A percentile compares a stretch with the other conserved stretches of the same genome.
Conservation (phyloP, 30 jellyfish, hydroid and myxozoan species). For the Morbakka virulenta region DNA sequence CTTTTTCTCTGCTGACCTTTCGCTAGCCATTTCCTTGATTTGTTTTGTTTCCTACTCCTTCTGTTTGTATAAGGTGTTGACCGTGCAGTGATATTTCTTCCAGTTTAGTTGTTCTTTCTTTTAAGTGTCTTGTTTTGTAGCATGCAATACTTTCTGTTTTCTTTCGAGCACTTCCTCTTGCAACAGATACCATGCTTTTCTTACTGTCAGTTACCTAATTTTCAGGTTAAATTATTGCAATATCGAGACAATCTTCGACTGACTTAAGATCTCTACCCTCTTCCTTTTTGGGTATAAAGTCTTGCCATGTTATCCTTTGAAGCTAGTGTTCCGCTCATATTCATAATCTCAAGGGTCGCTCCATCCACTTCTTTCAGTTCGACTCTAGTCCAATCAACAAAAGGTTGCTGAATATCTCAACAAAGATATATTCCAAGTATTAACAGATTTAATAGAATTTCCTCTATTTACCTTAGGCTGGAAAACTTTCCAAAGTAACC, state of each 20-base stretch:
- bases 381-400: not conserved
- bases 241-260: no score
- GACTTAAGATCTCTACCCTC: no score
- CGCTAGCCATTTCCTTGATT: not conserved
- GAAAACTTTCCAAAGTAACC: not conserved
- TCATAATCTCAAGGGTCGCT: not conserved
- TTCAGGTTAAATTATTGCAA: no score
- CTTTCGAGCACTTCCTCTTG: constrained; percentile 5
- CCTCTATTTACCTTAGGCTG: constrained; percentile 15
- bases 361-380: constrained; percentile 12
- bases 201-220: constrained; percentile 2
- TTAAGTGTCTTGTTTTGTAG: constrained; percentile 1
- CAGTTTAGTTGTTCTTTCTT: constrained; percentile 19
- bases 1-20: not conserved
- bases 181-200: not conserved
- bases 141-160: constrained; percentile 3
- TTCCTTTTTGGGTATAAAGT: no score
- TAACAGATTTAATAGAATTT: no score
- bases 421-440: constrained; percentile 11
- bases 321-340: no score
- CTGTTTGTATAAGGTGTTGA: constrained; percentile 10
- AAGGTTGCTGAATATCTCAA: constrained; percentile 17
- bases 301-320: no score
- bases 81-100: constrained; percentile 11
- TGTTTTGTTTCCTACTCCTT: no score